Conservation (phyloP, 2,113 vertebrate species). For the Scalopus aquaticus region DNA sequence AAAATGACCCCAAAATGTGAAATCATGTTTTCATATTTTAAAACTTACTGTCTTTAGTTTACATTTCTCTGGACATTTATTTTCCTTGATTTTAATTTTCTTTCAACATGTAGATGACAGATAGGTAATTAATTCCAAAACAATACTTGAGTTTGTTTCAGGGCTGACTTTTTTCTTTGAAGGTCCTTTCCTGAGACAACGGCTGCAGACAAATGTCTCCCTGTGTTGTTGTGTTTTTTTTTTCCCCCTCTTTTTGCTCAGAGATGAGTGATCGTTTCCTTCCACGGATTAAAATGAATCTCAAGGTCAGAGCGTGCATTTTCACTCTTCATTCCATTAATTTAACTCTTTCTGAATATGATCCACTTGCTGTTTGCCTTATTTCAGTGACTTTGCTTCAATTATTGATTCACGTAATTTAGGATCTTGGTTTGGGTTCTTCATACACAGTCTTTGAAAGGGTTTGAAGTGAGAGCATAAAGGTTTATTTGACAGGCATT, state of each 20-base stretch:
- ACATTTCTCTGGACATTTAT: not conserved
- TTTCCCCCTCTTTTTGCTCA: not conserved
- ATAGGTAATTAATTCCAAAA: constrained; percentile 41
- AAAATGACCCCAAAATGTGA: not conserved
- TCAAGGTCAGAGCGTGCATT: not conserved
- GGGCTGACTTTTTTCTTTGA: not conserved
- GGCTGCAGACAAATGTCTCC: not conserved
- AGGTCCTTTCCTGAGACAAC: not conserved
- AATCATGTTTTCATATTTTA: not conserved
- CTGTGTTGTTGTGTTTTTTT: not conserved
- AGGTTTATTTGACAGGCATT: not conserved
- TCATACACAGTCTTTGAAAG: not conserved
- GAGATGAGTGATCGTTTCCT: constrained; percentile 42
- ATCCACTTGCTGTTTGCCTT: not conserved
- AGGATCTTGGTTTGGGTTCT: not conserved
- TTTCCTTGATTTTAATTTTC: constrained; percentile 15
- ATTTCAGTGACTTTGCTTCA: not conserved
- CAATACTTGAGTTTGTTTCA: not conserved
- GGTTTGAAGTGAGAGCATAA: not conserved
- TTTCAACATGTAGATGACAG: constrained; percentile 44
- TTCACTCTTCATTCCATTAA: not conserved
- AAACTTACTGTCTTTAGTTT: not conserved
- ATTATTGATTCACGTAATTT: not conserved
- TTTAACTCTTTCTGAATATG: not conserved
- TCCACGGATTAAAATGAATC: constrained; percentile 53